A percentile compares a stretch with the other conserved stretches of the same genome.
Conservation (phyloP, 2,113 vertebrate species). For the Ictalurus punctatus region DNA sequence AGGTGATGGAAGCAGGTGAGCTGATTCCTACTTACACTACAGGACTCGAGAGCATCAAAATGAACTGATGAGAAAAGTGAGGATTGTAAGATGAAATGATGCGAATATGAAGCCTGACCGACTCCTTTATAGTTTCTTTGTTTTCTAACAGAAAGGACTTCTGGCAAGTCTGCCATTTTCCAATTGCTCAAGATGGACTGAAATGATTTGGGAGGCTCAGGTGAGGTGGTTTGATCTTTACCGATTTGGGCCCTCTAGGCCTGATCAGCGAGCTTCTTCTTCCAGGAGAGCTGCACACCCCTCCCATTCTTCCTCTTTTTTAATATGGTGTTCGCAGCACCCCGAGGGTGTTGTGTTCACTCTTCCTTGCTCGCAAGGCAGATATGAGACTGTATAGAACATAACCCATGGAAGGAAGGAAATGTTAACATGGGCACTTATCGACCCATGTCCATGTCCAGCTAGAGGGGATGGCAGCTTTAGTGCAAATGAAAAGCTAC, state of each 20-base stretch:
- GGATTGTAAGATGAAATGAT: conserved; percentile 27
- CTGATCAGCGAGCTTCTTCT: conserved; percentile 59
- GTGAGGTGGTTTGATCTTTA: conserved; percentile 54
- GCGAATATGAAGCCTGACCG: conserved; percentile 36
- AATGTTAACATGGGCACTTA: conserved; percentile 49
- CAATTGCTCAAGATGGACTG: conserved; percentile 54
- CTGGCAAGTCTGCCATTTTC: conserved; percentile 44
- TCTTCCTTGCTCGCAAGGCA: conserved; percentile 54
- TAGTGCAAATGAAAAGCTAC: conserved; percentile 55
- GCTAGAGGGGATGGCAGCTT: conserved; percentile 43
- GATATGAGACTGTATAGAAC: conserved; percentile 57
- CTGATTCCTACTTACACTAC: conserved; percentile 23
- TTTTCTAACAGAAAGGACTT: background rate
- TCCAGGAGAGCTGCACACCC: conserved; percentile 60
- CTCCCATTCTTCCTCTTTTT: conserved; percentile 58
- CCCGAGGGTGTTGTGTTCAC: conserved; percentile 54
- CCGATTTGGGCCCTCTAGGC: conserved; percentile 53
- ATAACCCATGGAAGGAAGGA: conserved; percentile 60
- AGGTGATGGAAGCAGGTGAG: conserved; percentile 24
- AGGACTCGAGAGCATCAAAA: conserved; percentile 21
- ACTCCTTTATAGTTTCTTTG: conserved; percentile 27
- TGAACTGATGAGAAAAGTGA: conserved; percentile 19
- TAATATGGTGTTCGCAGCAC: conserved; percentile 55
- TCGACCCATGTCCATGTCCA: conserved; percentile 30
- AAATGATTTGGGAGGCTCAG: conserved; percentile 53